phyloP scores from a whole-genome alignment of 2,888 invertebrate species.

The Cremastinae sp. region DNA sequence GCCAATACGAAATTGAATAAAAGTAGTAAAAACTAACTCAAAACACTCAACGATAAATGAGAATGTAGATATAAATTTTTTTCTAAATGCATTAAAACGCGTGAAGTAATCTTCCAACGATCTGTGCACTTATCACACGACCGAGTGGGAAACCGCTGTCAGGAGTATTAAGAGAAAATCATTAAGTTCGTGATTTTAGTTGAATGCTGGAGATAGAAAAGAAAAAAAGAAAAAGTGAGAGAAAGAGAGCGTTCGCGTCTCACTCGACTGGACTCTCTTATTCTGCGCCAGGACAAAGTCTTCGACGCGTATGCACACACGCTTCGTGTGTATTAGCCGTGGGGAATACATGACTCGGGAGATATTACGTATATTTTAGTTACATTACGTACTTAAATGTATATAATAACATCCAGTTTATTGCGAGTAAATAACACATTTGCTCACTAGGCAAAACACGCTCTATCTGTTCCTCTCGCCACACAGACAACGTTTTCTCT shows the following conservation, averaged over 20 bases:
- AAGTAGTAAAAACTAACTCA: too few relatives aligned
- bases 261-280: slow-evolving; percentile 10
- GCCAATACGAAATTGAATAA: too few relatives aligned
- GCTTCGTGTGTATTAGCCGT: not conserved
- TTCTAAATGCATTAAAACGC: too few relatives aligned
- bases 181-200: slow-evolving; percentile 52
- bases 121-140: slow-evolving; percentile 14
- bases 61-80: too few relatives aligned
- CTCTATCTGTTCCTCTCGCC: slow-evolving; percentile 3
- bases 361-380: slow-evolving; percentile 21
- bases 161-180: slow-evolving; percentile 41
- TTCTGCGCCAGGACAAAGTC: slow-evolving; percentile 5
- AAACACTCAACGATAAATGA: too few relatives aligned
- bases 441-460: slow-evolving; percentile 10
- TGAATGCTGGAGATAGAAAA: slow-evolving; percentile 23
- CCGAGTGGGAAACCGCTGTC: slow-evolving; percentile 22
- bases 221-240: slow-evolving; percentile 18
- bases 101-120: not conserved
- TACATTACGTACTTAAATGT: not conserved
- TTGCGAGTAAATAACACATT: slow-evolving; percentile 4
- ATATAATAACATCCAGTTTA: not conserved
- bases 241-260: not conserved
- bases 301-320: not conserved
- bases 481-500: not conserved
- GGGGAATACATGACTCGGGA: slow-evolving; percentile 2